Percentiles rank a stretch among this genome's conserved stretches.
Conservation (phyloP, 2,888 invertebrate species). For the Nebria salina region DNA sequence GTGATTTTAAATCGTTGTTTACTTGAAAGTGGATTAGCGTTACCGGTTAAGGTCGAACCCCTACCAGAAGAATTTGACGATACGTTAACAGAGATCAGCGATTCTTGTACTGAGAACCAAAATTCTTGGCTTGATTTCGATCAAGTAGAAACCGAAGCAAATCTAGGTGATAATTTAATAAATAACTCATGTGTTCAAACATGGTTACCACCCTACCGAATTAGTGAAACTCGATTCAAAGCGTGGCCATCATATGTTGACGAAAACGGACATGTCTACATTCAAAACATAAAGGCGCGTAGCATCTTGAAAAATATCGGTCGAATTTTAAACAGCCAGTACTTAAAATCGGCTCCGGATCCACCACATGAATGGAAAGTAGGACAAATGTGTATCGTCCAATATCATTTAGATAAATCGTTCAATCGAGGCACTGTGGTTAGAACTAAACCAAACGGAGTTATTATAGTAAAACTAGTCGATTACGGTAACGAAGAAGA, state of each 20-base stretch:
- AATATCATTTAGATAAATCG: slow-evolving; percentile 70
- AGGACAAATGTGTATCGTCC: slow-evolving; percentile 76
- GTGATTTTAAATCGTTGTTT: slow-evolving; percentile 25
- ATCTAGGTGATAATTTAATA: background rate
- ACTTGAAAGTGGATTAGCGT: slow-evolving; percentile 25
- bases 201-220: slow-evolving; percentile 70
- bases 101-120: background rate
- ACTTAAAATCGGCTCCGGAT: slow-evolving; percentile 62
- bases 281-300: slow-evolving; percentile 57
- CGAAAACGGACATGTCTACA: slow-evolving; percentile 61
- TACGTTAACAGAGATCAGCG: slow-evolving; percentile 4
- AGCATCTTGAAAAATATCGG: slow-evolving; percentile 64
- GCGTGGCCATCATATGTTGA: slow-evolving; percentile 74
- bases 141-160: background rate
- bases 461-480: slow-evolving; percentile 73
- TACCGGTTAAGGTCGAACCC: slow-evolving; percentile 24
- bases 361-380: slow-evolving; percentile 67
- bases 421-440: slow-evolving; percentile 78
- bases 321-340: slow-evolving; percentile 64
- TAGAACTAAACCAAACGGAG: slow-evolving; percentile 60
- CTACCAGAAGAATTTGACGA: background rate
- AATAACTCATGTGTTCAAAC: slow-evolving; percentile 51
- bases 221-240: slow-evolving; percentile 66
- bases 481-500: slow-evolving; percentile 86
- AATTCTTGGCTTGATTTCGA: background rate